phyloP scores from a whole-genome alignment of 2,113 vertebrate species.

The Malurus melanocephalus region DNA sequence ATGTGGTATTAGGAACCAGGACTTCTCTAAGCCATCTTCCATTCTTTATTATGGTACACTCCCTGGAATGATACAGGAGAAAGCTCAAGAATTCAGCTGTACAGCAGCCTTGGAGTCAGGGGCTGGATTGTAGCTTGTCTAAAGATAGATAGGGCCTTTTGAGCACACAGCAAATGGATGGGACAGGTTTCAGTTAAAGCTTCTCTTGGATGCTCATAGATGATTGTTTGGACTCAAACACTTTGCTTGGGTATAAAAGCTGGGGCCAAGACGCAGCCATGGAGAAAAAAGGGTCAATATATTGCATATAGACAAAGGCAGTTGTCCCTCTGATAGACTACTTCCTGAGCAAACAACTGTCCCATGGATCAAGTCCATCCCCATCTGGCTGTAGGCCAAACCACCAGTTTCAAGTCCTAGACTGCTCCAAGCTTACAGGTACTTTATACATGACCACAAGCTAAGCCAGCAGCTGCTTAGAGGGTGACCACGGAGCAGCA shows the following conservation, averaged over 20 bases:
- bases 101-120: background rate
- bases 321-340: background rate
- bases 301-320: background rate
- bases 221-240: background rate
- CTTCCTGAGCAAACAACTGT: background rate
- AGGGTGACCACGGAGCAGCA: slow-evolving; percentile 21
- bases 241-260: background rate
- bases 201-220: background rate
- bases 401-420: background rate
- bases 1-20: background rate
- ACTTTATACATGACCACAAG: background rate
- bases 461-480: background rate
- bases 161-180: background rate
- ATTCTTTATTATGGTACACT: background rate
- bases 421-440: background rate
- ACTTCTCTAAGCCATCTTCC: background rate
- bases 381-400: background rate
- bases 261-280: background rate
- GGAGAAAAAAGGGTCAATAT: background rate
- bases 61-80: background rate
- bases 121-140: background rate
- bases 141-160: background rate
- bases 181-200: background rate
- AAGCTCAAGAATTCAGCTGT: background rate
- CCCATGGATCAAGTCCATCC: background rate